Percentiles rank a stretch among this genome's conserved stretches.
Conservation (phyloP, 2,888 invertebrate genomes). For the Drosophila tanythrix region DNA sequence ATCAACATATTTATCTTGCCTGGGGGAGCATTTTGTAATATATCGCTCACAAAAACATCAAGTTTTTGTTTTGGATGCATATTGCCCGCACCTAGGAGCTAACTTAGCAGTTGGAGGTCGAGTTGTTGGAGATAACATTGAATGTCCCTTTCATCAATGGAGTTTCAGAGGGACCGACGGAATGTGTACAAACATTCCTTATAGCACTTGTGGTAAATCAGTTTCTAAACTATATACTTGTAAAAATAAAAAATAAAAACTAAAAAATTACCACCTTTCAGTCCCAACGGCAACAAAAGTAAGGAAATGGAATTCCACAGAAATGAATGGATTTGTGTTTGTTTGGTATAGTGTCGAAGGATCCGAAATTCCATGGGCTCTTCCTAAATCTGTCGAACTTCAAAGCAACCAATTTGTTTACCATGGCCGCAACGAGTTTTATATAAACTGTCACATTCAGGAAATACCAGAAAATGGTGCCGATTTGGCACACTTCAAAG, state of each 20-base stretch:
- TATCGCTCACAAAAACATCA: constrained; percentile 88
- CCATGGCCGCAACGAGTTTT: constrained; percentile 92
- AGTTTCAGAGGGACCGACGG: constrained; percentile 91
- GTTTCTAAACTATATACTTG: neutral
- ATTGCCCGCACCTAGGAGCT: constrained; percentile 96
- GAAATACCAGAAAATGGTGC: constrained; percentile 97
- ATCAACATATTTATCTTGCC: constrained; percentile 87
- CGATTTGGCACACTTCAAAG: constrained; percentile 91
- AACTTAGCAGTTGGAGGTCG: constrained; percentile 92
- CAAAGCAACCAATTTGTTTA: constrained; percentile 87
- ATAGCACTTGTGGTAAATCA: constrained; percentile 86
- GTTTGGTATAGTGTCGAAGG: constrained; percentile 93
- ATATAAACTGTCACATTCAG: constrained; percentile 90
- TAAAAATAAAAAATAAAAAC: neutral
- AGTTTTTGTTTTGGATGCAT: constrained; percentile 91
- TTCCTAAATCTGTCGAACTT: constrained; percentile 87
- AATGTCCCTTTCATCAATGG: constrained; percentile 97
- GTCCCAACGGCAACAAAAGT: constrained; percentile 90
- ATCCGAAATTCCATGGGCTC: constrained; percentile 89
- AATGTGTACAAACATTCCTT: constrained; percentile 90
- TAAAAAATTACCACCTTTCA: constrained; percentile 73
- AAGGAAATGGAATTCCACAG: constrained; percentile 89
- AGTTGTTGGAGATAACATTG: constrained; percentile 91
- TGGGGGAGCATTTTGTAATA: constrained; percentile 90
- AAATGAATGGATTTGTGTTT: constrained; percentile 91